Evolutionary conservation across 2,888 invertebrate species (phyloP), one percentile per base, ranked within the genome.

Genomic region (Camptogramma bilineatum): DNA sequence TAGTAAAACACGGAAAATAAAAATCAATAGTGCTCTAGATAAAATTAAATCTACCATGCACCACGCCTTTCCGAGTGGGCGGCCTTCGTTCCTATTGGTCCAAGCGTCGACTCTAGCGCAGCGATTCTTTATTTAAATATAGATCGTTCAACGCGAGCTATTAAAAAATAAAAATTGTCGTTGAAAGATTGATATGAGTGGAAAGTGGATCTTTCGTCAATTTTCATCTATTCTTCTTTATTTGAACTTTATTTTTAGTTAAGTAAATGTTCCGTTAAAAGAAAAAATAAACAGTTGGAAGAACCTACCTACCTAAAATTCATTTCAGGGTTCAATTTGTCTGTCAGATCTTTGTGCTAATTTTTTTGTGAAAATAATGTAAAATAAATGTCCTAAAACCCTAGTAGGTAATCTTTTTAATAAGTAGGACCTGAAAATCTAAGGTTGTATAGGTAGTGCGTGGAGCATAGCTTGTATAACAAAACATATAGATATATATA

Each of bases 181-280:
- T 62, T 64, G 44, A 58, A 52, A 48, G 48, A 48, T 48, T 21
- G 10, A 39, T 39, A 13, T 39, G 13, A 34, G 10, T 13, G 2
- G 16, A 34, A 72, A 78, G 76, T 77, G 73, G 69, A 78, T 80
- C 83, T 66, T 28, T 83, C 80, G 66, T 65, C 82, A 70, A 59
- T 8, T 62, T 56, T 54, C 73, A 78, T 79, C 77, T 52, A 75
- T 64, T 39, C 44, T 16, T 1, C 17, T 16, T 5, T 44, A 17
- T 44, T 44, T 8, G 17, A 17, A 17, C 17, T 7, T 7, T 44
- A 28, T 39, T 13, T 39, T 39, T 10, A 1, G 34, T 34, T 24
- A 24, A 24, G 5, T 4, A 28, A 28, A 28, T 28, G 28, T 28
- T 28, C 28, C 28, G 8, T 28, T 28, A 28, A 24, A 24, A 2